phyloP scores from a whole-genome alignment of 2,888 invertebrate genomes.

The Caenorhabditis imperialis region DNA sequence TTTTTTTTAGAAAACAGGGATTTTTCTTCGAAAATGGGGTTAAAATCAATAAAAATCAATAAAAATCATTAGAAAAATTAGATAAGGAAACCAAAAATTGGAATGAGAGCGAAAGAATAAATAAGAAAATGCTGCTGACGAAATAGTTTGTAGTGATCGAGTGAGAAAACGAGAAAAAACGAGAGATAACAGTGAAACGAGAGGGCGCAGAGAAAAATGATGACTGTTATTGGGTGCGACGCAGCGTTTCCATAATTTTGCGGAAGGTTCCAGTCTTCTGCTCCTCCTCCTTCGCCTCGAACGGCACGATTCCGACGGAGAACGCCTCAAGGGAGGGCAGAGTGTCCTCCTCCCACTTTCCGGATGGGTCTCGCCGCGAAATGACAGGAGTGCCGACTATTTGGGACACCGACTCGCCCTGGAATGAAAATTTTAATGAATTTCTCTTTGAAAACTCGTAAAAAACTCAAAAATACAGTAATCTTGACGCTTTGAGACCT shows the following conservation, averaged over 20 bases:
- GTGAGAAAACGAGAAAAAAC: conserved; percentile 11
- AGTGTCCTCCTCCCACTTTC: background rate
- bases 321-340: conserved; percentile 37
- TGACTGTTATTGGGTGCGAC: conserved; percentile 2
- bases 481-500: too few relatives aligned
- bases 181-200: background rate
- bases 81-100: too few relatives aligned
- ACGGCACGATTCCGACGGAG: conserved; percentile 59
- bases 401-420: conserved; percentile 47
- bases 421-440: conserved; percentile 10
- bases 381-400: conserved; percentile 46
- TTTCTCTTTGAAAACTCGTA: too few relatives aligned
- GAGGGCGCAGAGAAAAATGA: conserved; percentile 3
- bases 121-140: too few relatives aligned
- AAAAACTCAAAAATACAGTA: too few relatives aligned
- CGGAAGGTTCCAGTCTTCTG: conserved; percentile 51
- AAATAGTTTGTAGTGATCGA: background rate
- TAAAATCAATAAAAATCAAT: too few relatives aligned
- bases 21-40: too few relatives aligned
- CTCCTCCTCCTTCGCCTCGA: conserved; percentile 55
- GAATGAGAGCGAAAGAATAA: background rate
- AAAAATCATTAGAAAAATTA: too few relatives aligned
- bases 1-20: too few relatives aligned
- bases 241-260: conserved; percentile 41
- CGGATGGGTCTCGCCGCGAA: conserved; percentile 19